Conservation (phyloP, 1,140 invertebrate genomes). For the fruit fly (Drosophila melanogaster) region Release_6_plus_ISO1_MT NT_033779.5:17744001-17744500, state of each 20-base stretch:
- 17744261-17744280: neutral
- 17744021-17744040: constrained; percentile 26
- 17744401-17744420: constrained; percentile 3
- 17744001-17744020: constrained; percentile 5
- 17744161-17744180: constrained; percentile 28
- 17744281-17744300: constrained; percentile 1
- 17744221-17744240: too few species aligned
- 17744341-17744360: constrained; percentile 14
- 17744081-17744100: neutral
- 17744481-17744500: constrained; percentile 36
- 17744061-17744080: constrained; percentile 55
- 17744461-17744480: constrained; percentile 20
- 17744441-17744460: constrained; percentile 53
- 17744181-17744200: constrained; percentile 11
- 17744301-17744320: constrained; percentile 15
- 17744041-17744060: constrained; percentile 71
- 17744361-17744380: constrained; percentile 38
- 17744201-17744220: neutral
- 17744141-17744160: constrained; percentile 15
- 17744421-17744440: constrained; percentile 71
- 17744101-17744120: constrained; percentile 7
- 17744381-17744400: constrained; percentile 40
- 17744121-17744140: constrained; percentile 20
- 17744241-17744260: too few species aligned
- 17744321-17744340: constrained; percentile 5